These are phyloP conservation scores for Neoarius graeffei DNA, from an alignment of 2,113 vertebrate genomes.

Conservation along the genomic window DNA sequence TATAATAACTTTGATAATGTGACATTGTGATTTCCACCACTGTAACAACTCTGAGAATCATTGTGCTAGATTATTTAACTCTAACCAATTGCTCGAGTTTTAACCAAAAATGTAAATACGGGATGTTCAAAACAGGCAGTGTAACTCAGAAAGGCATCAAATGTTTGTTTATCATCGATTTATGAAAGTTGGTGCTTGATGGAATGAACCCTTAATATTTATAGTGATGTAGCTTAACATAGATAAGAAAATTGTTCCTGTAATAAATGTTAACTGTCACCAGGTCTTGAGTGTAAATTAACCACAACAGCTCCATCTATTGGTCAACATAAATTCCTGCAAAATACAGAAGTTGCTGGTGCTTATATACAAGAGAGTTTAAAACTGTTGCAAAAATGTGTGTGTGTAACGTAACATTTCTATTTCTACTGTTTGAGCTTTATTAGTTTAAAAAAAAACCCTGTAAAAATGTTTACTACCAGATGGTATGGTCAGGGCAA, in stretches of 20 bases:
- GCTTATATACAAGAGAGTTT: background rate
- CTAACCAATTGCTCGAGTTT: background rate
- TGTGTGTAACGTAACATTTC: background rate
- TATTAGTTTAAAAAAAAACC: background rate
- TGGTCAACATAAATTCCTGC: constrained; percentile 1
- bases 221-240: too few relatives aligned
- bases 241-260: background rate
- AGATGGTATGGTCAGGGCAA: background rate
- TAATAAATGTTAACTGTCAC: background rate
- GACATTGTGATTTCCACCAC: too few relatives aligned
- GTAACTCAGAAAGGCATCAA: background rate
- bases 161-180: background rate
- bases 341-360: background rate
- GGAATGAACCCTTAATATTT: background rate
- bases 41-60: too few relatives aligned
- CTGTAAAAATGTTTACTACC: background rate
- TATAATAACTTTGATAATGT: too few relatives aligned
- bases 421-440: background rate
- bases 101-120: background rate
- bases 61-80: too few relatives aligned
- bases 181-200: background rate
- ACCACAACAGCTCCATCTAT: background rate
- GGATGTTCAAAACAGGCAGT: background rate
- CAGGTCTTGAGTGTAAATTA: background rate
- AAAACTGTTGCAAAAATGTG: background rate